Base-by-base conservation (phyloP, 2,888 invertebrate species). In the Aleiodes leptofemur region DNA sequence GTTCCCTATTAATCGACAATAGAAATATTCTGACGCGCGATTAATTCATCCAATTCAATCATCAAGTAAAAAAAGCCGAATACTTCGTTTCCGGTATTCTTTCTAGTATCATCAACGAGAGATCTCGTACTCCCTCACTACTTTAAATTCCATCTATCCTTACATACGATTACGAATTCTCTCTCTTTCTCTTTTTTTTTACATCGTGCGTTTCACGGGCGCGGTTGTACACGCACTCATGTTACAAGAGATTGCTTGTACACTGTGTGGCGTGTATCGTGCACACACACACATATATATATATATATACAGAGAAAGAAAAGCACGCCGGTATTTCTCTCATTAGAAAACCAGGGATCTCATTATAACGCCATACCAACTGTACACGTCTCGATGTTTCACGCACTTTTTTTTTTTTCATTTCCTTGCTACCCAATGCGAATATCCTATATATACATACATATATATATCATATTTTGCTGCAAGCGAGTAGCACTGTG, bases 301-400 rank as follows among this genome's bases (percentile, higher is more conserved):
- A n/a, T n/a, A n/a, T n/a, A n/a, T n/a, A n/a, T n/a, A n/a, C 50
- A 23, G 43, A 66, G 29, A 29, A 34, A 48, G 50, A 23, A 23
- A 23, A 23, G 23, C 23, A 23, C 64, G 73, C 50, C 70, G 43
- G 66, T 43, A 23, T 53, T 79, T 81, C 82, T 83, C 85, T 86
- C 84, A 86, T 86, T 86, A 86, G 68, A 79, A 70, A 74, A 78
- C 80, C 72, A 64, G 76, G 77, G 80, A 83, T 80, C 85, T 86
- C 83, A 80, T 86, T 86, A 85, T 82, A 81, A 82, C 69, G 74
- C 64, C 78, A 73, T 78, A 76, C 61, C 61, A 61, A 43, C 61
- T 64, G 48, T 59, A 59, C 48, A 64, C 23, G 7, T 56, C 81
- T 75, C 79, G 76, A 79, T 79, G 77, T 78, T 79, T 79, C 34